Percentiles rank a stretch among this genome's conserved stretches.
These are phyloP conservation scores for Chelonia mydas DNA, from an alignment of 2,797 vertebrate genomes.

Conservation along the genomic window DNA sequence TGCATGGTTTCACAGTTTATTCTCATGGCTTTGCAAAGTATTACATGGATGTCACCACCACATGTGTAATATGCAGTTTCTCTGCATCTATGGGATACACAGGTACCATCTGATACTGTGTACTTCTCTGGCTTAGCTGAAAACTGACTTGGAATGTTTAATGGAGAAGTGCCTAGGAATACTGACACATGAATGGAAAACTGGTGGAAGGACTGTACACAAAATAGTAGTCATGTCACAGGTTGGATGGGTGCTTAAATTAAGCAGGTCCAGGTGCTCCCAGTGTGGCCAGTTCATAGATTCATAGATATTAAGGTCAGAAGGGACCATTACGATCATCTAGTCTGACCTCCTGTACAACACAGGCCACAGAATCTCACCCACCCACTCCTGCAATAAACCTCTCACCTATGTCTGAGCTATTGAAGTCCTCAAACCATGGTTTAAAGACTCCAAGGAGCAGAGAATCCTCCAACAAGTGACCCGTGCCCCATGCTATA, in stretches of 20 bases:
- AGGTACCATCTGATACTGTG: not conserved
- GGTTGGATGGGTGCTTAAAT: not conserved
- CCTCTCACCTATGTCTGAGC: no score
- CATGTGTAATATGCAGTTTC: not conserved
- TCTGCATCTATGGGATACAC: not conserved
- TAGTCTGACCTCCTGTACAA: no score
- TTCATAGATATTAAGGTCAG: no score
- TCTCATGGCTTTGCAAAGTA: not conserved
- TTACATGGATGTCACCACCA: not conserved
- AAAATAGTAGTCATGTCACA: not conserved
- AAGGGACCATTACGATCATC: no score
- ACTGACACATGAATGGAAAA: not conserved
- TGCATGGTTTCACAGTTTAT: not conserved
- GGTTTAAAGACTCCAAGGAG: no score
- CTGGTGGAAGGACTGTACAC: not conserved
- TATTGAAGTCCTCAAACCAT: no score
- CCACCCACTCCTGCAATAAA: no score
- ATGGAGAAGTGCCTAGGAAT: not conserved
- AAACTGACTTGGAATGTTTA: not conserved
- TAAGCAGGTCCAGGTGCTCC: not conserved
- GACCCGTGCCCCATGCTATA: no score
- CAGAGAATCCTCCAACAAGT: no score
- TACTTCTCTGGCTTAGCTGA: not conserved
- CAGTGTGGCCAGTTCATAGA: not conserved
- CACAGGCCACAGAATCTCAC: no score